Evolutionary conservation across 2,113 vertebrate species (phyloP), one percentile per base, ranked within the genome.

Genomic region (Tragelaphus strepsiceros): DNA sequence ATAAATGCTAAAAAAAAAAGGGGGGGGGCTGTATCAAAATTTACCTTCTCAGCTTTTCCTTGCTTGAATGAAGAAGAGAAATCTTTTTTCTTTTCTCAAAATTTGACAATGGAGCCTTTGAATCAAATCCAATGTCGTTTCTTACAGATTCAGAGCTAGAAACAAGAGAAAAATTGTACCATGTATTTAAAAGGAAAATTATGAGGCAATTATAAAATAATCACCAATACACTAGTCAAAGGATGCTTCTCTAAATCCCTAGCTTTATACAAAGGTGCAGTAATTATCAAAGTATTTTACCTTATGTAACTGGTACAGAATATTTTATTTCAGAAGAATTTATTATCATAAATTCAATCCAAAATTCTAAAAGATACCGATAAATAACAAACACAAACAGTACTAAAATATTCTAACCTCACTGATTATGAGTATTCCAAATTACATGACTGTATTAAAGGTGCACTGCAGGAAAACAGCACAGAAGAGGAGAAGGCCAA

Each of bases 31-130:
- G 4, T 49, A 81, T 85, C 7, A 67, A 80, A 93, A 95, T 61
- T 98, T 39, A 98, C 93, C 64, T 96, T 77, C 90, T 98, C 71
- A 88, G 58, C 15, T 98, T 97, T 96, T 98, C 98, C 86, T 98
- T 98, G 78, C 46, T n/a, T 92, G 97, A 96, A 89, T 98, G 97
- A 96, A 95, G 98, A 92, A 96, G 54, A 74, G 98, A 97, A 7
- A 78, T 67, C 71, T 67, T 91, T 10, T 1, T 98, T 46, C 0
- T 96, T 82, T 85, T 98, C 49, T 87, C 74, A 11, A 93, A 91
- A 86, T 94, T 77, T 80, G 93, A 17, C 4, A 49, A 74, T 2
- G 84, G 28, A 64, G 46, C 2, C 80, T 97, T 98, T 92, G 89
- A 7, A 86, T 74, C 88, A 77, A 1, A 0, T 54, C 13, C 83